A percentile compares a stretch with the other conserved stretches of the same genome.
phyloP scores from a whole-genome alignment of 2,797 vertebrate genomes.

The Glossophaga mutica region DNA sequence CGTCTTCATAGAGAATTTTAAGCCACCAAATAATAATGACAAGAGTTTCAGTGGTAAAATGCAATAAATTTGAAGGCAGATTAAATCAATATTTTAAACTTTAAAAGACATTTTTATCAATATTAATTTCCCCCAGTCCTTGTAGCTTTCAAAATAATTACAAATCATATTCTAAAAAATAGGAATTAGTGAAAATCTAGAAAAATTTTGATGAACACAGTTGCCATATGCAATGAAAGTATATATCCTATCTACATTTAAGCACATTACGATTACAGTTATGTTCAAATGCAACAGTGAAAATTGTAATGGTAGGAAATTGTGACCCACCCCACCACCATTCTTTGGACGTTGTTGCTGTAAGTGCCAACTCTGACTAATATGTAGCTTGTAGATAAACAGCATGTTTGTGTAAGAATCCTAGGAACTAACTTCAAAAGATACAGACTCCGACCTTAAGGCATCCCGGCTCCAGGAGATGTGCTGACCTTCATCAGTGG shows the following conservation, averaged over 20 bases:
- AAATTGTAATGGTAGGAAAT: not conserved
- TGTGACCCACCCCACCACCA: not conserved
- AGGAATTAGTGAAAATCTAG: not conserved
- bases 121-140: not conserved
- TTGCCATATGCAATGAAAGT: not conserved
- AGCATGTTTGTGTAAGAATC: not conserved
- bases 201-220: not conserved
- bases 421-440: not conserved
- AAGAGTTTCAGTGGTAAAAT: not conserved
- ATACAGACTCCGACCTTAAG: not conserved
- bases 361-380: not conserved
- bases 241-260: not conserved
- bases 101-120: not conserved
- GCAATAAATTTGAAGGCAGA: not conserved
- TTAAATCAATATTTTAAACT: not conserved
- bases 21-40: not conserved
- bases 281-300: not conserved
- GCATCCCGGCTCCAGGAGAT: not conserved
- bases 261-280: not conserved
- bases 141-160: not conserved
- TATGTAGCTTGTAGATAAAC: not conserved
- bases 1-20: not conserved
- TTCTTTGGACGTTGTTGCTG: not conserved
- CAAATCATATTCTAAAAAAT: not conserved
- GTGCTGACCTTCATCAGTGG: not conserved